phyloP scores from a whole-genome alignment of 1,140 invertebrate species.

The Tetramorium parvispinum region DNA sequence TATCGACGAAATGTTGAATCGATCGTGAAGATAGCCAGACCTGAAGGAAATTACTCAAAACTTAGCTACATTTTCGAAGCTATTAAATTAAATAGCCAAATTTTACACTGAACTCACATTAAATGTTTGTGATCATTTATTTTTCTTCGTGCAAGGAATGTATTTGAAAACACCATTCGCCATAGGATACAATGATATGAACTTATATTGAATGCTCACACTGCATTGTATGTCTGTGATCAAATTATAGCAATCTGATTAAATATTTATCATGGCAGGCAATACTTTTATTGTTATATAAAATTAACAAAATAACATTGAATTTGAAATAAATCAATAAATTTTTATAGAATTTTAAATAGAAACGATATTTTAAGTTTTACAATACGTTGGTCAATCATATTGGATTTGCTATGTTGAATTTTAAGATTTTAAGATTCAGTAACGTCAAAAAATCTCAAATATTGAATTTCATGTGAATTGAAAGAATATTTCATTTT shows the following conservation, averaged over 20 bases:
- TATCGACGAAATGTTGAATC: background rate
- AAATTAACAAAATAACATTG: too few relatives aligned
- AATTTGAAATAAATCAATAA: too few relatives aligned
- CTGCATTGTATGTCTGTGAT: too few relatives aligned
- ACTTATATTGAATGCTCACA: background rate
- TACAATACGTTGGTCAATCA: background rate
- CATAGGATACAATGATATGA: background rate
- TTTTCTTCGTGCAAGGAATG: background rate
- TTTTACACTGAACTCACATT: background rate
- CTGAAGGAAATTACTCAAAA: background rate
- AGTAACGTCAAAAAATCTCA: background rate
- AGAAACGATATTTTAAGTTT: background rate
- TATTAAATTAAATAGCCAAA: background rate
- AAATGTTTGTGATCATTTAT: background rate
- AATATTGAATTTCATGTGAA: background rate
- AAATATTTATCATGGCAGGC: too few relatives aligned
- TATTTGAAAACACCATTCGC: background rate
- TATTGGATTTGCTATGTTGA: background rate
- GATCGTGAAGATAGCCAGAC: background rate
- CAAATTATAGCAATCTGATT: background rate
- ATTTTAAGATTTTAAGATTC: background rate
- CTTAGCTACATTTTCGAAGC: background rate
- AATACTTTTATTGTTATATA: too few relatives aligned
- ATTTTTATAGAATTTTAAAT: too few relatives aligned
- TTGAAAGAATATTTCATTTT: background rate